Evolutionary conservation across 1,140 invertebrate genomes (phyloP).

Genomic region (Anagrus nilaparvatae): DNA sequence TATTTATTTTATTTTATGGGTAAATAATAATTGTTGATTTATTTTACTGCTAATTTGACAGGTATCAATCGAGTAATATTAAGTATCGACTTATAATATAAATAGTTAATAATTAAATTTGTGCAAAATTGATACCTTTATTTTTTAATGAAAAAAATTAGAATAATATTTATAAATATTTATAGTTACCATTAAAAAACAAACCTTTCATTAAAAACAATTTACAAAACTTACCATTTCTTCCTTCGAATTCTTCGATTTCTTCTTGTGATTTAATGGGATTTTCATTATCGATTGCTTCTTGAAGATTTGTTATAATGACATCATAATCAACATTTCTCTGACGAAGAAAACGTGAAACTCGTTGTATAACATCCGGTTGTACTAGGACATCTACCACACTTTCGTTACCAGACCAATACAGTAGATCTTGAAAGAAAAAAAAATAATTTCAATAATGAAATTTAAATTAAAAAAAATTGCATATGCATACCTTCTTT

Average conservation of each 20-base stretch:
- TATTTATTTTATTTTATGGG: no score
- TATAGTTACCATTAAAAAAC: no score
- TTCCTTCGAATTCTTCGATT: constrained; percentile 54
- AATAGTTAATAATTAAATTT: no score
- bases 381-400: constrained; percentile 58
- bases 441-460: not conserved
- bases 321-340: constrained; percentile 45
- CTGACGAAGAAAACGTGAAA: constrained; percentile 30
- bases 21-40: no score
- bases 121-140: no score
- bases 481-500: constrained; percentile 31
- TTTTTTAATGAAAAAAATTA: no score
- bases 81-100: no score
- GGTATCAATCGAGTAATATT: no score
- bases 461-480: not conserved
- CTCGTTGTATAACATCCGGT: constrained; percentile 44
- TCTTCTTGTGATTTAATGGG: constrained; percentile 50
- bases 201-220: no score
- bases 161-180: no score
- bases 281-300: constrained; percentile 68
- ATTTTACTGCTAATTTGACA: no score
- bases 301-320: constrained; percentile 63
- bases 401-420: constrained; percentile 56
- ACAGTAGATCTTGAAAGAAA: constrained; percentile 8
- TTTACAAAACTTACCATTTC: constrained; percentile 50